Evolutionary conservation across 2,797 vertebrate species (phyloP), one percentile per base, ranked within the genome.

Genomic region (Limosa lapponica): DNA sequence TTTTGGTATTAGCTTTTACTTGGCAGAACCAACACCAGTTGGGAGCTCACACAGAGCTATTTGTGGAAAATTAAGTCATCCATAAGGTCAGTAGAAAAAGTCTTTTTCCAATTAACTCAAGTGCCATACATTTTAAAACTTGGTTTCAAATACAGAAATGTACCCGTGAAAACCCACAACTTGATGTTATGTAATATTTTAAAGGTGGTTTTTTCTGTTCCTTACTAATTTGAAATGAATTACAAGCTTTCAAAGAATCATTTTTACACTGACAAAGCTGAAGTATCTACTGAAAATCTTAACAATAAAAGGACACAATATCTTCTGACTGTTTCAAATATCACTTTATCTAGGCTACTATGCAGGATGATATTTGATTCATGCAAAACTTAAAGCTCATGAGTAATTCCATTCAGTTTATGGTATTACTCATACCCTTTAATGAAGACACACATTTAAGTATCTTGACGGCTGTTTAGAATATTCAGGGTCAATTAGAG

Each of bases 21-120:
- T 84, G 55, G 59, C 61, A 94, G 73, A 87, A 87, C 41, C 48
- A 89, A 48, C 55, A 84, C 41, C 44, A 84, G 16, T 39, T 93
- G 61, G 73, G 43, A 89, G 43, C 43, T 89, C 39, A 77, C 37
- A 52, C 0, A 67, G 89, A 79, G 88, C 75, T 96, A 83, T 95
- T 97, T 88, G 17, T 58, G 37, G 75, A 78, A 87, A 23, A 96
- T 92, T 82, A 85, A 90, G 49, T 94, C 81, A 95, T 93, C 71
- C 27, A 13, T 30, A 44, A 83, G 79, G 69, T 93, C 88, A 95
- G 66, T 71, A 97, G 87, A 79, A 92, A 96, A 82, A 71, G 24
- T 87, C 81, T 81, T 96, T 83, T 95, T 95, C 65, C 72, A 96
- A 95, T 94, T 94, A 95, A 96, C 77, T 96, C 49, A 94, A 96